These are phyloP conservation scores for Trachelus iudaicus DNA, from an alignment of 2,888 invertebrate species.

Conservation along the genomic window DNA sequence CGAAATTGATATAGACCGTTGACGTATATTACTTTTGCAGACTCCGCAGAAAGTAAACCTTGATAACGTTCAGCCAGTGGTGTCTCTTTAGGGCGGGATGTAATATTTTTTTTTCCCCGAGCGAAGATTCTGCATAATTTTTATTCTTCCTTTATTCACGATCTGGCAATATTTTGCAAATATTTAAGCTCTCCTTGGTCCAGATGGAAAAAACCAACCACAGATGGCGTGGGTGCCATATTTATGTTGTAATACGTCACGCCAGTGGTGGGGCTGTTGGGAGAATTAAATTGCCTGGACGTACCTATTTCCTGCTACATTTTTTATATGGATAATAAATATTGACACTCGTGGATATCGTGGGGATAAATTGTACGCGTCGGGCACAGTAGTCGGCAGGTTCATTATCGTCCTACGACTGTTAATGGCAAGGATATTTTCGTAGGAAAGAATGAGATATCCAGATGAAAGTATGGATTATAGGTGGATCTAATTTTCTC, in stretches of 20 bases:
- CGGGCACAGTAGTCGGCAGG: not conserved
- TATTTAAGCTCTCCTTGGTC: not conserved
- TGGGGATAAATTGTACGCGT: not conserved
- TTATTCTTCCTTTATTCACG: not conserved
- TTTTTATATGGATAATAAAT: not conserved
- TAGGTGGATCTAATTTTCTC: not conserved
- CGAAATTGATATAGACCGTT: slow-evolving; percentile 30
- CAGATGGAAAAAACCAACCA: not conserved
- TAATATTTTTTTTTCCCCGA: not conserved
- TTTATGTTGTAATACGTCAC: not conserved
- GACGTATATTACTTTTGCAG: slow-evolving; percentile 23
- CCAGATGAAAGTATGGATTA: not conserved
- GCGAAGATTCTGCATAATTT: not conserved
- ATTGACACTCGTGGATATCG: too few relatives aligned
- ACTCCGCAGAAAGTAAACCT: not conserved
- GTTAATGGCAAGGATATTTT: not conserved
- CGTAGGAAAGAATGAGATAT: not conserved
- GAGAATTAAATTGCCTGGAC: not conserved
- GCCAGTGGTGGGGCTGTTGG: not conserved
- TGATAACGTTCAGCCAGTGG: not conserved
- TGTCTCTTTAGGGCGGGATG: not conserved
- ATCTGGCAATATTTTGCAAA: not conserved
- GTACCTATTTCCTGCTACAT: not conserved
- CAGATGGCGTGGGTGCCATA: not conserved
- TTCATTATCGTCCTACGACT: not conserved